Conservation (phyloP, 2,113 vertebrate genomes). For the Chrysemys picta region DNA sequence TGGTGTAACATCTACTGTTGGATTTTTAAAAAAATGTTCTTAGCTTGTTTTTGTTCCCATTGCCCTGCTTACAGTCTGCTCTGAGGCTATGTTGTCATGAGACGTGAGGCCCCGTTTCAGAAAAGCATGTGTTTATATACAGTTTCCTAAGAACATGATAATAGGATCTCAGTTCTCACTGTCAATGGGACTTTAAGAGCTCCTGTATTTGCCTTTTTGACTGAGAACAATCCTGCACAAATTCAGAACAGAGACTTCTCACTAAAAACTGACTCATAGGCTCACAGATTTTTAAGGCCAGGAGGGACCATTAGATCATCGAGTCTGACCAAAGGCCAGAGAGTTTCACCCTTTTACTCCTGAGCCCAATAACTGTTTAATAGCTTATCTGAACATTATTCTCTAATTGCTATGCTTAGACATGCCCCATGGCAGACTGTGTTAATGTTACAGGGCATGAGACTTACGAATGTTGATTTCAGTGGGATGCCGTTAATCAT, state of each 20-base stretch:
- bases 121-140: background rate
- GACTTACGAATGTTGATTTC: background rate
- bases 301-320: background rate
- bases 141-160: background rate
- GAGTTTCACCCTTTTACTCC: background rate
- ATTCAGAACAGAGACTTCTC: background rate
- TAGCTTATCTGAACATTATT: background rate
- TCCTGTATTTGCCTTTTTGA: background rate
- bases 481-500: background rate
- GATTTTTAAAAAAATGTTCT: background rate
- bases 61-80: background rate
- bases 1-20: background rate
- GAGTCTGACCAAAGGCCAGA: background rate
- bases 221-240: background rate
- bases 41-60: background rate
- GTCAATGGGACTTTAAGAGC: background rate
- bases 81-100: background rate
- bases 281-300: background rate
- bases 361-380: background rate
- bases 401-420: background rate
- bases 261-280: background rate
- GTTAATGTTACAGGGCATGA: background rate
- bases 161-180: background rate
- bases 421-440: background rate
- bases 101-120: background rate